Percentiles rank a stretch among this genome's conserved stretches.
Conservation (phyloP, 2,113 vertebrate genomes). For the Dinomys branickii region DNA sequence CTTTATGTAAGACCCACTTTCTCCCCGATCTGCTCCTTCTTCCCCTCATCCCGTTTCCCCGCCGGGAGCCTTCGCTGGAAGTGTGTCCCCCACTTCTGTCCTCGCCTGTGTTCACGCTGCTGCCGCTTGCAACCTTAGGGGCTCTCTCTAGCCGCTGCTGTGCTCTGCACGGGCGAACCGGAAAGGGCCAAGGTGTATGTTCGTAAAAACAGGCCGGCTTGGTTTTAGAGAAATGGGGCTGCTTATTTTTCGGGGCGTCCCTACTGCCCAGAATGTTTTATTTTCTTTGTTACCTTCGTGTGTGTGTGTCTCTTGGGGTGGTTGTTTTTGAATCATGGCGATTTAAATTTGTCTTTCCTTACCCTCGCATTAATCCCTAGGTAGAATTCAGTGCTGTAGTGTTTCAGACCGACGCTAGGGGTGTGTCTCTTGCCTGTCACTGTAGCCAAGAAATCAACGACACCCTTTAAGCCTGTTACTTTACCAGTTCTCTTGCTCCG, state of each 20-base stretch:
- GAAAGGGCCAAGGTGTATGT: slow-evolving; percentile 30
- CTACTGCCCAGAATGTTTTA: neutral
- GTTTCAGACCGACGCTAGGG: slow-evolving; percentile 87
- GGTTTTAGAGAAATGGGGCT: neutral
- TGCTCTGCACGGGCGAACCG: neutral
- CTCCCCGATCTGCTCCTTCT: slow-evolving; percentile 42
- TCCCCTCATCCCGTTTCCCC: slow-evolving; percentile 49
- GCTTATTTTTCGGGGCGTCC: neutral
- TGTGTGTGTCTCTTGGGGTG: neutral
- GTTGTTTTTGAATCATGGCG: slow-evolving; percentile 74
- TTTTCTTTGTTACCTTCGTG: slow-evolving; percentile 61
- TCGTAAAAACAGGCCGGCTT: neutral
- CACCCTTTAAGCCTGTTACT: slow-evolving; percentile 83
- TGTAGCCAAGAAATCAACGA: slow-evolving; percentile 86
- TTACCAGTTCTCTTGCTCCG: slow-evolving; percentile 68
- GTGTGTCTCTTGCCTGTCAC: slow-evolving; percentile 83
- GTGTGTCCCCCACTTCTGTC: slow-evolving; percentile 39
- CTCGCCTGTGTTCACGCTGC: neutral
- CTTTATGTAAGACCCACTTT: slow-evolving; percentile 74
- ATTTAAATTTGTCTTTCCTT: slow-evolving; percentile 83
- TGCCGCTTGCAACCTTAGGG: neutral
- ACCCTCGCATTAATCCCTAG: slow-evolving; percentile 81
- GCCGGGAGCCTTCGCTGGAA: slow-evolving; percentile 26
- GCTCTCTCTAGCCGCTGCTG: neutral
- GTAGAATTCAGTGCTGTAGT: slow-evolving; percentile 85